A percentile compares a stretch with the other conserved stretches of the same genome.
phyloP scores from a whole-genome alignment of 2,888 invertebrate species.

The Apotomis capreana region DNA sequence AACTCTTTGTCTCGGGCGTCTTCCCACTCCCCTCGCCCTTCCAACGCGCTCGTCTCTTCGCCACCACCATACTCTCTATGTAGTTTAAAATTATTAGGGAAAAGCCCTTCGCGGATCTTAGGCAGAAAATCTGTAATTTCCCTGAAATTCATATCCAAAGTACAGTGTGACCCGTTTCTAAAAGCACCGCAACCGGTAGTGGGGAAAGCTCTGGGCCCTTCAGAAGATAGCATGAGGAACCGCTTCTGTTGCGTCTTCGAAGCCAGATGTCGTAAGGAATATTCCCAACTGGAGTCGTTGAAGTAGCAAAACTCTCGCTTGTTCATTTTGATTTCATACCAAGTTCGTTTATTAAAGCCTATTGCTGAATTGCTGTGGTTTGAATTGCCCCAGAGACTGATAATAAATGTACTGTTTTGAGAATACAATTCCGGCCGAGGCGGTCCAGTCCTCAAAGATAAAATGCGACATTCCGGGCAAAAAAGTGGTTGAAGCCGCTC shows the following conservation, averaged over 20 bases:
- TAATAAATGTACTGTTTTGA: neutral
- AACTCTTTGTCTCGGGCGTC: conserved; percentile 32
- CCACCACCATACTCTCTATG: neutral
- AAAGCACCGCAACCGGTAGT: conserved; percentile 55
- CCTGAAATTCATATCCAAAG: conserved; percentile 5
- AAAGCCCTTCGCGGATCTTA: conserved; percentile 8
- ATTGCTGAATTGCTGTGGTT: conserved; percentile 26
- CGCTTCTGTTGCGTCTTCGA: conserved; percentile 10
- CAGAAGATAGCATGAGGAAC: conserved; percentile 14
- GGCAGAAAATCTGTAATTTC: conserved; percentile 21
- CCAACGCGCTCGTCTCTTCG: conserved; percentile 21
- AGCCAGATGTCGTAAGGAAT: conserved; percentile 16
- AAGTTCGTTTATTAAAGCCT: conserved; percentile 28
- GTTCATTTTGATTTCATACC: conserved; percentile 11
- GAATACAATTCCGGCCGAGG: conserved; percentile 15
- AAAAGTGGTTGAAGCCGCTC: conserved; percentile 26
- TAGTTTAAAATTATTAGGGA: conserved; percentile 25
- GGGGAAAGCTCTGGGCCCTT: conserved; percentile 56
- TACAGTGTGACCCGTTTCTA: conserved; percentile 12
- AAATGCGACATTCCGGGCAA: conserved; percentile 30
- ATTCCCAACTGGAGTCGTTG: conserved; percentile 26
- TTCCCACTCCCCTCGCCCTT: conserved; percentile 42
- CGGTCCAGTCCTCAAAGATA: neutral
- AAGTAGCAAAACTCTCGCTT: conserved; percentile 20
- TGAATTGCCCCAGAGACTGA: conserved; percentile 19